Evolutionary conservation across 2,888 invertebrate genomes (phyloP).

Genomic region (Hetaerina titia): DNA sequence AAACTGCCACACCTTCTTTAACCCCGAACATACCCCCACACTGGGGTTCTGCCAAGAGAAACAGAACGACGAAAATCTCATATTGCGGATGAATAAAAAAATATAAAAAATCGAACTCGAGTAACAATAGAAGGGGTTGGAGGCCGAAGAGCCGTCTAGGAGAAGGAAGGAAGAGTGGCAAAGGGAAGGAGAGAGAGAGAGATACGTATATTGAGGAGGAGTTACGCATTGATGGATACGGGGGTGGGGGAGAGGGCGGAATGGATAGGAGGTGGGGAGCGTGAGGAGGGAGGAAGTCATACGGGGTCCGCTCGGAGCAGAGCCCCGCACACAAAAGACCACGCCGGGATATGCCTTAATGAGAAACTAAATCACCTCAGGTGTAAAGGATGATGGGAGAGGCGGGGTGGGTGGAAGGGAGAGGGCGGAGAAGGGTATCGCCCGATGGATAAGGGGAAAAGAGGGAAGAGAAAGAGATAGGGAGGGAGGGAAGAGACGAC

Average conservation of each 20-base stretch:
- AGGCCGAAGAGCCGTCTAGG: not conserved
- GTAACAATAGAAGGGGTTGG: not conserved
- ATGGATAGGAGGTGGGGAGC: not conserved
- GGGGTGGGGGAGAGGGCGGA: not conserved
- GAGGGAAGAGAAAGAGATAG: not conserved
- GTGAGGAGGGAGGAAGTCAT: not conserved
- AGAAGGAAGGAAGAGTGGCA: not conserved
- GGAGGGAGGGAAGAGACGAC: not conserved
- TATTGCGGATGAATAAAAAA: not conserved
- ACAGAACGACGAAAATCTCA: not conserved
- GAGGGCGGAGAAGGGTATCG: not conserved
- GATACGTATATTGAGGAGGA: not conserved
- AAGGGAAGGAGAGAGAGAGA: not conserved
- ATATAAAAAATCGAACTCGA: not conserved
- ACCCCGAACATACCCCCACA: too few relatives aligned
- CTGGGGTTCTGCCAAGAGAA: too few relatives aligned
- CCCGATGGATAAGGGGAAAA: not conserved
- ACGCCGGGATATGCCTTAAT: not conserved
- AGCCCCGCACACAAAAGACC: not conserved
- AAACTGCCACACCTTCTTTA: too few relatives aligned
- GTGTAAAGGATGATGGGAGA: conserved; percentile 30
- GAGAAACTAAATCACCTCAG: conserved; percentile 47
- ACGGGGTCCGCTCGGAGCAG: not conserved
- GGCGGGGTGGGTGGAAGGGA: not conserved
- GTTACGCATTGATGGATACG: not conserved